Evolutionary conservation across 1,140 invertebrate species (phyloP), one percentile per base, ranked within the genome.

Genomic region (Bombus superbus): DNA sequence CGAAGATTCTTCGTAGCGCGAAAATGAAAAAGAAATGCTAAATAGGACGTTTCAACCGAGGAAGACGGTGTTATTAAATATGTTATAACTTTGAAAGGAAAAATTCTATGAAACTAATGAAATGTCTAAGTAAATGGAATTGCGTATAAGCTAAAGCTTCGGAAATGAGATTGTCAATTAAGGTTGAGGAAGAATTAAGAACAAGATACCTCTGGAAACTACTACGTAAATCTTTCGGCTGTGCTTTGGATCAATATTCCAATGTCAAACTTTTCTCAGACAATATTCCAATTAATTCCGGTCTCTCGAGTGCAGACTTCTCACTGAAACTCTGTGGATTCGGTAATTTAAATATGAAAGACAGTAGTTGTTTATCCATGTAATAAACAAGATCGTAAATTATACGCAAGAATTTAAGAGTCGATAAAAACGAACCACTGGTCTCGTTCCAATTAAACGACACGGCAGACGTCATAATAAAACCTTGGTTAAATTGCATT

Each of bases 401-500:
- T n/a, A 42, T 13, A 5, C 3, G 13, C 25, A 28, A 75, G 53
- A 35, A 75, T 25, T 5, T 28, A n/a, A 35, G 28, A 75, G 38
- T 11, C 18, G 18, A 74, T 53, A 22, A 15, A 42, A 47, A 44
- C 9, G 18, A 22, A 74, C 9, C 38, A 10, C 18, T 42, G 25
- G 4, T 71, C 32, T 25, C 32, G 73, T 75, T 75, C 38, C 73
- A 38, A 53, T 74, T 75, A 35, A 69, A 40, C 28, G 47, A 32
- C 35, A 4, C 73, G 10, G 47, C 22, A 2, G 3, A 22, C 72
- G 44, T n/a, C 22, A 18, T 35, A 38, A 75, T 28, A 35, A 53
- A 76, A 38, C 44, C 44, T 53, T 76, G 35, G 53, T 59, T 76
- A 76, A 76, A 76, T 59, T 18, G 53, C 73, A 75, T 75, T 75